Evolutionary conservation across 2,888 invertebrate species (phyloP).

Genomic region (Himalopsyche kuldschensis): DNA sequence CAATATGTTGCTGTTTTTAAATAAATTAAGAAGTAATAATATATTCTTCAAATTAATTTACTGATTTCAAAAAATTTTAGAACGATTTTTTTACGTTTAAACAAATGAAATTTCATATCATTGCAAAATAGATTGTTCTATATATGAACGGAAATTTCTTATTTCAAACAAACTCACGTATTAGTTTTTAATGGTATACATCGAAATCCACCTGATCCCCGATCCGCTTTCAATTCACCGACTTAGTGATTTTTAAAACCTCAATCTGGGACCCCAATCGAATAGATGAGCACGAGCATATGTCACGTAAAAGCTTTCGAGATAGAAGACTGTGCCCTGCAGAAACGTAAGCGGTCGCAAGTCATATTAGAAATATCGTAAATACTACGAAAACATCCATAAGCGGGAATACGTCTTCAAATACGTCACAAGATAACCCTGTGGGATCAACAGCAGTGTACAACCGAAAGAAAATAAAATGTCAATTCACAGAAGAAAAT

Average conservation of each 20-base stretch:
- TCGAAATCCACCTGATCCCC: background rate
- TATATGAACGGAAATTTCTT: background rate
- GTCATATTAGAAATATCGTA: slow-evolving; percentile 25
- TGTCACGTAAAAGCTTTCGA: background rate
- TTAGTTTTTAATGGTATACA: background rate
- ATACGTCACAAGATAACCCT: slow-evolving; percentile 26
- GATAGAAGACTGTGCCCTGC: slow-evolving; percentile 9
- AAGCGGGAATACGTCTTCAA: slow-evolving; percentile 10
- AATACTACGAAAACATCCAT: slow-evolving; percentile 19
- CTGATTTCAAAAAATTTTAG: too few species aligned
- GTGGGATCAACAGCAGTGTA: background rate
- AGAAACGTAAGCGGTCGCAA: slow-evolving; percentile 19
- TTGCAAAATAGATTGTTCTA: background rate
- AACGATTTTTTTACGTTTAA: too few species aligned
- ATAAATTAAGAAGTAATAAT: too few species aligned
- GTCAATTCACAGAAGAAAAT: too few species aligned
- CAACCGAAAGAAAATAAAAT: too few species aligned
- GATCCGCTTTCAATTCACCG: background rate
- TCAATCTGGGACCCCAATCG: background rate
- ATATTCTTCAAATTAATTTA: too few species aligned
- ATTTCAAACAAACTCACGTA: background rate
- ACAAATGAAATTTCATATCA: too few species aligned
- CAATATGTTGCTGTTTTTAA: too few species aligned
- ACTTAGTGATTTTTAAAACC: background rate
- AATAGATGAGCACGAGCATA: background rate